Percentiles rank a stretch among this genome's conserved stretches.
Evolutionary conservation across 2,113 vertebrate genomes (phyloP).

Genomic region (Diphyllodes magnificus): DNA sequence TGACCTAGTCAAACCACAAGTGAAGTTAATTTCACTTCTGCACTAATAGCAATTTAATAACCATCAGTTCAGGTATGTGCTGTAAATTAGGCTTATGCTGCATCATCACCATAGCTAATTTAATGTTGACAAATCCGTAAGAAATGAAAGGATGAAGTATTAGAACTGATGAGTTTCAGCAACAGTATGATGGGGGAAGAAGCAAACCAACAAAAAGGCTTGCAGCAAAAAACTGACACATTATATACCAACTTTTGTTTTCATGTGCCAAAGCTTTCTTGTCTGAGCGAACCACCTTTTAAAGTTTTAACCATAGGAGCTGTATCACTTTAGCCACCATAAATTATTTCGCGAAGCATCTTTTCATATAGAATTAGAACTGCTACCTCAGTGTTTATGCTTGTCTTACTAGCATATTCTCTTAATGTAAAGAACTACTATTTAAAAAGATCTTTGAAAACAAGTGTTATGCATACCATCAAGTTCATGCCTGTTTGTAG

Average conservation of each 20-base stretch:
- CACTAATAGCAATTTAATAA: not conserved
- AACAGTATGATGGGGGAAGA: not conserved
- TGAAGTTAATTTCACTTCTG: not conserved
- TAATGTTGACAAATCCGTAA: rapidly evolving
- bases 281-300: not conserved
- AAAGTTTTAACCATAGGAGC: not conserved
- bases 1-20: not conserved
- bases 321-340: not conserved
- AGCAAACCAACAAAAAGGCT: not conserved
- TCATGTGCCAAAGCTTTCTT: not conserved
- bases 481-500: not conserved
- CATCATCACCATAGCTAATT: not conserved
- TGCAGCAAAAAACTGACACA: not conserved
- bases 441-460: not conserved
- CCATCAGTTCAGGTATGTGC: not conserved
- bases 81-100: not conserved
- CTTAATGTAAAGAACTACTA: not conserved
- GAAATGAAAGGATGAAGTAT: not conserved
- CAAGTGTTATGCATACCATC: not conserved
- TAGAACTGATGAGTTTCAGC: not conserved
- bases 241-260: not conserved
- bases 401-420: not conserved
- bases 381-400: not conserved
- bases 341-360: not conserved
- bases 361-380: not conserved